Evolutionary conservation across 2,113 vertebrate species (phyloP), one percentile per base, ranked within the genome.

Genomic region (Chaetorhynchus papuensis): DNA sequence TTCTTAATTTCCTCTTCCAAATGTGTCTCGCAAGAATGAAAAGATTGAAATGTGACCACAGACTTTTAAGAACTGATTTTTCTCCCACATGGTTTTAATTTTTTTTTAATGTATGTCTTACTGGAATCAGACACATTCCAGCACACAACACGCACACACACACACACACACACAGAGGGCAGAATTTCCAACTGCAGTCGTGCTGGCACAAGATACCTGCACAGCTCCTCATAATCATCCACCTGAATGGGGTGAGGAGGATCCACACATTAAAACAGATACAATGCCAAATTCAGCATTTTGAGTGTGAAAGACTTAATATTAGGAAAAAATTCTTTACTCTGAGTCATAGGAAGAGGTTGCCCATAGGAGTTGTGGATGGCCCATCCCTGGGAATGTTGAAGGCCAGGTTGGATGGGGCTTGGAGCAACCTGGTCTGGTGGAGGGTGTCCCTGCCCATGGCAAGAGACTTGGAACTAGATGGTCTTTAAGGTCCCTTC

Each of bases 1-100:
- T 95, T 94, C 94, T 84, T 83, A 95, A 95, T 96, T 94, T 96
- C 80, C 91, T 86, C 75, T 86, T 82, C 77, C 64, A 74, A 90
- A 44, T 35, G 60, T 82, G 47, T 84, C 69, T 90, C 3, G 0
- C 42, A 94, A 94, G 57, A 87, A 65, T 75, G 80, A 78, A 85
- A 95, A 61, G 68, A 64, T 39, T 27, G 14, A 97, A 90, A 86
- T 87, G 41, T 76, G 70, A 70, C 83, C 87, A 53, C 59, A 76
- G 68, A 64, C n/a, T 11, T 85, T 82, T 41, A 77, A 61, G 78
- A 80, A 53, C 65, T 35, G 22, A 72, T 69, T 94, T 81, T 83
- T 83, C 41, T 68, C 54, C 50, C 83, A 86, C 15, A 3, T 84
- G 79, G 49, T 91, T 94, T 92, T 63, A 33, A 54, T 90, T 92